Evolutionary conservation across 2,888 invertebrate species (phyloP), one percentile per base, ranked within the genome.

Genomic region (Drosophila meridionalis): DNA sequence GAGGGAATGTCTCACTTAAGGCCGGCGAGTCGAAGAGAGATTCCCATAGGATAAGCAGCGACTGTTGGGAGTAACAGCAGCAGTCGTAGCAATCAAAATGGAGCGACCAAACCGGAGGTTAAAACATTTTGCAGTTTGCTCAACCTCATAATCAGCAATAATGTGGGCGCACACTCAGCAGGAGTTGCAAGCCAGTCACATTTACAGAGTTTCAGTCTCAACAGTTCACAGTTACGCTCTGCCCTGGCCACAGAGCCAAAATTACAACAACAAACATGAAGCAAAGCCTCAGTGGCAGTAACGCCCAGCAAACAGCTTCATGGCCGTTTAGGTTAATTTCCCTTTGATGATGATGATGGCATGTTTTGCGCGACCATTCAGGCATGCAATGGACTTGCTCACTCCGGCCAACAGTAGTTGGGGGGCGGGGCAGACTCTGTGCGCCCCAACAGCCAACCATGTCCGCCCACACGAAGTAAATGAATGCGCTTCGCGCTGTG

Each of bases 301-400:
- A 78, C 79, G 79, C 79, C 75, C 78, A 71, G 55, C 78, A 78
- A 78, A 75, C 78, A 82, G 84, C 84, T 88, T 86, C 82, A 87
- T 80, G 87, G 90, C 78, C 89, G 82, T 84, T 89, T 90, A 89
- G 90, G 90, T 91, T 90, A 91, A 90, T 91, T 91, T 91, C 82
- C 89, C 92, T 91, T 91, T 91, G 91, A 91, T 84, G 85, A 82
- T 87, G 83, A 87, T 88, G 89, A 85, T 89, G 83, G 80, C 83
- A 86, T 89, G 89, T 83, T 91, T 77, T 84, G 87, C 82, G 89
- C 82, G 83, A 68, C 90, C 89, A 90, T 85, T 90, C 89, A 91
- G 82, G 90, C 92, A 90, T 92, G 90, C 87, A 86, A 88, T 82
- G 90, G 81, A 90, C 82, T 82, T 87, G 89, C 83, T 85, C 87